Evolutionary conservation across 2,113 vertebrate species (phyloP), one percentile per base, ranked within the genome.

Genomic region (Phalacrocorax aristotelis): DNA sequence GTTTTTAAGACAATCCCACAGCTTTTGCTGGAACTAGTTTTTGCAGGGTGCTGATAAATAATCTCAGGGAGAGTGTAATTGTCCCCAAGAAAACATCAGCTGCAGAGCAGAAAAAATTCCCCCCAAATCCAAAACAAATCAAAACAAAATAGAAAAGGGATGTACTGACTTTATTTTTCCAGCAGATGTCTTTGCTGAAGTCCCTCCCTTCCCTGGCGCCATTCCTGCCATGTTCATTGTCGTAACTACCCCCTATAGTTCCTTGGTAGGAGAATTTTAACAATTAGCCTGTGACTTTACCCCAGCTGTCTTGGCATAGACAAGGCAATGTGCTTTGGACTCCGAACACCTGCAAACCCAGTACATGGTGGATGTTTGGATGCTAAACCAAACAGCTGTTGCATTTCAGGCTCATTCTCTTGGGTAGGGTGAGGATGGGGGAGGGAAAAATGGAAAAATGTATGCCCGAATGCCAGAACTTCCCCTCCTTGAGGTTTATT

Each of bases 221-320:
- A 3, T 95, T 89, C 94, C 49, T 95, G 60, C 78, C 77, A 18
- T n/a, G 40, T 64, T 92, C 84, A 97, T 97, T 96, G 87, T 88
- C 54, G 48, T 95, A 97, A 95, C 96, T 76, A 84, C 21, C 14
- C 71, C 80, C 89, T 83, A 36, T 70, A 66, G 89, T 91, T 95
- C 83, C 96, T 95, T 78, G 76, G 85, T 83, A 84, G 79, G 90
- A 93, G 87, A 97, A 95, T 78, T 65, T 87, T 85, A 83, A 78
- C 94, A 89, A 97, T 97, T 96, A 97, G 85, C 82, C 90, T 27
- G 7, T 95, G 93, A 97, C 91, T 95, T 94, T 40, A 2, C 44
- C 88, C 70, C 96, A 95, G 91, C 95, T 97, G 97, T n/a, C 87
- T 92, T 96, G 92, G 94, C 89, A 68, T 6, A 30, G 72, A 52